A percentile compares a stretch with the other conserved stretches of the same genome.
phyloP scores from a whole-genome alignment of 2,888 invertebrate species.

The Thysanoteuthis rhombus region DNA sequence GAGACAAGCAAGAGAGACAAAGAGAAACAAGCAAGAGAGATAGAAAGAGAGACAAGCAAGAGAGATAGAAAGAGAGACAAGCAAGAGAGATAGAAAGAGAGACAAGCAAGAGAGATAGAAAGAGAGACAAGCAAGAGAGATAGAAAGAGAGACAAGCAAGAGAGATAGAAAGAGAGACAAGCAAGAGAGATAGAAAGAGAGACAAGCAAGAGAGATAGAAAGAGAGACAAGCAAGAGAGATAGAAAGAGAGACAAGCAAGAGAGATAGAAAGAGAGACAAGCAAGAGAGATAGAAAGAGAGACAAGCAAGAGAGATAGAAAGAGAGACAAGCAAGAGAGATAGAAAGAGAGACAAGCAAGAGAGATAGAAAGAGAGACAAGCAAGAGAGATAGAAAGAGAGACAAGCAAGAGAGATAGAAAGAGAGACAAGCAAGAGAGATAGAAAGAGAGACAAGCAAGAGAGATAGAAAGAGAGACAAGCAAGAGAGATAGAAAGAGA shows the following conservation, averaged over 20 bases:
- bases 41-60: no score
- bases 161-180: background rate
- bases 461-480: background rate
- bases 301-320: background rate
- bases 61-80: background rate
- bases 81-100: background rate
- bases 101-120: background rate
- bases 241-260: background rate
- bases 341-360: background rate
- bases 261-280: background rate
- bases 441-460: background rate
- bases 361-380: background rate
- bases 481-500: no score
- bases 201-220: background rate
- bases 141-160: background rate
- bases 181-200: no score
- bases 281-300: background rate
- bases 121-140: background rate
- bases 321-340: background rate
- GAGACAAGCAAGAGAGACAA: no score
- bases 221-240: background rate
- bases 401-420: background rate
- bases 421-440: background rate
- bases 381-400: no score
- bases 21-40: background rate